These are phyloP conservation scores for Zophobas morio DNA, from an alignment of 1,140 invertebrate genomes.

Conservation along the genomic window DNA sequence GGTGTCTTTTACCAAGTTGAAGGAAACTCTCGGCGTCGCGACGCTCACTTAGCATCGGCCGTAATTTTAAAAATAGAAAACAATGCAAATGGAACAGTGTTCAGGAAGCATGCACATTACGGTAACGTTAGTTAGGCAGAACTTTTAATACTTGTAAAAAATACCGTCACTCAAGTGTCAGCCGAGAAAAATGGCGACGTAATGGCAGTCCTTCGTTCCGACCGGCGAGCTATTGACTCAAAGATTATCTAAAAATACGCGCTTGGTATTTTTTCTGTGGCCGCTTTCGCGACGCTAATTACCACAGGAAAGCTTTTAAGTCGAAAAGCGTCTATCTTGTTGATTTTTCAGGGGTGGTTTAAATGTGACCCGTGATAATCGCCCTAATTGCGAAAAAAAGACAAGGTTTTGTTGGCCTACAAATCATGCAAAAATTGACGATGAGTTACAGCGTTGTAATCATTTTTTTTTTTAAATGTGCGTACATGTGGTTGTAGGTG, in stretches of 20 bases:
- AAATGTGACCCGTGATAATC: slow-evolving; percentile 8
- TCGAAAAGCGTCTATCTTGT: slow-evolving; percentile 16
- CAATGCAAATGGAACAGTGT: background rate
- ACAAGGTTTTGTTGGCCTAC: no score
- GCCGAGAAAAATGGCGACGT: slow-evolving; percentile 30
- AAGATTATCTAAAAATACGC: slow-evolving; percentile 38
- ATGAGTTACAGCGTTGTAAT: no score
- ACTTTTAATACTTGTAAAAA: slow-evolving; percentile 22
- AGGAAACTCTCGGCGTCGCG: slow-evolving; percentile 14
- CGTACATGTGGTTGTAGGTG: no score
- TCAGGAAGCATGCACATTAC: slow-evolving; percentile 15
- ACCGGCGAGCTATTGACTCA: slow-evolving; percentile 22
- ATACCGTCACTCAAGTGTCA: slow-evolving; percentile 27
- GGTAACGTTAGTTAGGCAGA: slow-evolving; percentile 5
- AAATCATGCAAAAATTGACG: no score
- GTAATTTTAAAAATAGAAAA: slow-evolving; percentile 30
- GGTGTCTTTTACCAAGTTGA: slow-evolving; percentile 30
- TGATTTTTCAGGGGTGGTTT: slow-evolving; percentile 25
- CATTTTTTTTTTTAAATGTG: no score
- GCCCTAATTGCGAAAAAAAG: no score
- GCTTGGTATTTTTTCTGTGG: slow-evolving; percentile 9
- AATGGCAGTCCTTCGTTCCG: slow-evolving; percentile 35
- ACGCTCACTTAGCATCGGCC: background rate
- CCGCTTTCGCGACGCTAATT: slow-evolving; percentile 28
- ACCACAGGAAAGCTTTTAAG: slow-evolving; percentile 34